Percentiles rank a stretch among this genome's conserved stretches.
Conservation (phyloP, 2,888 invertebrate genomes). For the Drosophila kuntzei region DNA sequence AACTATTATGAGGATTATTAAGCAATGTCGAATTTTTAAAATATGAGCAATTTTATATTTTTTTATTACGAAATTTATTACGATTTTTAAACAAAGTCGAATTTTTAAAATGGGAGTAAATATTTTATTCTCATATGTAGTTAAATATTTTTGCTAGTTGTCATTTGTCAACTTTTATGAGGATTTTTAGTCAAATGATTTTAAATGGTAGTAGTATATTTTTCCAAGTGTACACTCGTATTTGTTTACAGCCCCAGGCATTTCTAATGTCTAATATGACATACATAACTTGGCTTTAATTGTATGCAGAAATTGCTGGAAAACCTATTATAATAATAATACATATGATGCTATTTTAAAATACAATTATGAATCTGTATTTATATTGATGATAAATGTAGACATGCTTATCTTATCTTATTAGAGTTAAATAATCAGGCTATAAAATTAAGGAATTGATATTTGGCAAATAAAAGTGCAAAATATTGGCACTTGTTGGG, state of each 20-base stretch:
- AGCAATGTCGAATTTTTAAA: too few relatives aligned
- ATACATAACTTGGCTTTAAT: slow-evolving; percentile 7
- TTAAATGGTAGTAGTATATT: too few relatives aligned
- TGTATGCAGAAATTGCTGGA: slow-evolving; percentile 2
- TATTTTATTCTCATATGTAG: too few relatives aligned
- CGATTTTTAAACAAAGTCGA: too few relatives aligned
- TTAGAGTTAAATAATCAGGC: neutral
- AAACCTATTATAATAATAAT: slow-evolving; percentile 1
- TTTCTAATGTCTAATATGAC: neutral
- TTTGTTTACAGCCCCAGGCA: slow-evolving; percentile 24
- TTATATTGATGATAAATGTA: slow-evolving; percentile 1
- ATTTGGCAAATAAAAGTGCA: neutral
- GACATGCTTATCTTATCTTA: neutral
- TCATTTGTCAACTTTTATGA: too few relatives aligned
- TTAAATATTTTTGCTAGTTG: too few relatives aligned
- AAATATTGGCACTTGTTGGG: slow-evolving; percentile 6
- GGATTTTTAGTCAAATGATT: too few relatives aligned
- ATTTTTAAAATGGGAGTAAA: too few relatives aligned
- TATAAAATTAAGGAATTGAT: neutral
- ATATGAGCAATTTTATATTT: too few relatives aligned
- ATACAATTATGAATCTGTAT: slow-evolving; percentile 4
- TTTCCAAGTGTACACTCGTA: neutral
- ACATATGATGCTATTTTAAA: neutral
- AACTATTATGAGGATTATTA: too few relatives aligned
- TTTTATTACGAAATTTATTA: too few relatives aligned